Percentiles rank a stretch among this genome's conserved stretches.
Conservation (phyloP, 2,888 invertebrate genomes). For the Eulithis testata region DNA sequence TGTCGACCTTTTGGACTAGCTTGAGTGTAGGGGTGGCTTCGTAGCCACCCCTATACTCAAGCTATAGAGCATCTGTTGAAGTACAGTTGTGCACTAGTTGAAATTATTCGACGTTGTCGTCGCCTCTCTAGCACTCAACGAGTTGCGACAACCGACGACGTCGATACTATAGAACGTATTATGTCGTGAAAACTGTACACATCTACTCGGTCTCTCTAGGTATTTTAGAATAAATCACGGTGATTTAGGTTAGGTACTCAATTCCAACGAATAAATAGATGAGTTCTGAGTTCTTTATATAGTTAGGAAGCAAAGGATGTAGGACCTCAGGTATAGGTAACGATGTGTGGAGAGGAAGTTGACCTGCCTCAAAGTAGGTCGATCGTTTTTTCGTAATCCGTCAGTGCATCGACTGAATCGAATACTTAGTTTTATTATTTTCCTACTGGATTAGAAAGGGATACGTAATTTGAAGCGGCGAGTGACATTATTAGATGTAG, state of each 20-base stretch:
- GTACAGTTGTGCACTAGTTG: constrained; percentile 59
- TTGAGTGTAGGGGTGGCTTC: no score
- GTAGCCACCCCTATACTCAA: constrained; percentile 5
- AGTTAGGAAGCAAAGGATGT: constrained; percentile 1
- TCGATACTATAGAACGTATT: constrained; percentile 23
- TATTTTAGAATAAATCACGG: constrained; percentile 6
- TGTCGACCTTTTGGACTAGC: neutral
- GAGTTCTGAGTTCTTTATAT: constrained; percentile 2
- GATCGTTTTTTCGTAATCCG: constrained; percentile 21
- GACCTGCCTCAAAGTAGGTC: constrained; percentile 30
- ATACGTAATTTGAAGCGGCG: constrained; percentile 4
- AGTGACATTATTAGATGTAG: constrained; percentile 9
- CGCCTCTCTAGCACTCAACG: constrained; percentile 39
- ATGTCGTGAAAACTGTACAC: constrained; percentile 8
- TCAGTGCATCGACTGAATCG: constrained; percentile 21
- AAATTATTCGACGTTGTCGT: constrained; percentile 57
- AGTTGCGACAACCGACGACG: constrained; percentile 38
- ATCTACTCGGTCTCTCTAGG: neutral
- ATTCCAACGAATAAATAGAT: constrained; percentile 1
- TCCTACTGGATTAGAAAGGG: constrained; percentile 23
- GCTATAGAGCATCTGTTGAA: constrained; percentile 46
- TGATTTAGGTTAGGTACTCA: neutral
- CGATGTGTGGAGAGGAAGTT: constrained; percentile 21
- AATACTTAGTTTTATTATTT: constrained; percentile 24
- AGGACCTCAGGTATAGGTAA: constrained; percentile 17